A percentile compares a stretch with the other conserved stretches of the same genome.
Conservation (phyloP, 2,888 invertebrate genomes). For the Chrysomela aeneicollis region DNA sequence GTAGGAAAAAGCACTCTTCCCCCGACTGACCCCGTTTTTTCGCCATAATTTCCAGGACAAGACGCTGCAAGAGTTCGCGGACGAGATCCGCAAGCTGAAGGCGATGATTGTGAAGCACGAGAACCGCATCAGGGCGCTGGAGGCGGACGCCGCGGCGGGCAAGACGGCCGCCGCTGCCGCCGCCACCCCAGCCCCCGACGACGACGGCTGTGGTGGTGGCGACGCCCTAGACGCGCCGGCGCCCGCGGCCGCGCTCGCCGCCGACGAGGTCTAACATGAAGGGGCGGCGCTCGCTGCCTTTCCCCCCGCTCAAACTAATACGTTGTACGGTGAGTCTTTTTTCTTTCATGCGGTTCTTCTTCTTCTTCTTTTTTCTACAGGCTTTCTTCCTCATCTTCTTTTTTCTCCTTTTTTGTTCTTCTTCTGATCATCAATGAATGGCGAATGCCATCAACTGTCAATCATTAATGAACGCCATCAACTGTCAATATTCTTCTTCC, state of each 20-base stretch:
- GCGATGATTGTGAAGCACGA: slow-evolving; percentile 95
- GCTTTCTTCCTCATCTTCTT: not conserved
- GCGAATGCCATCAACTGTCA: no score
- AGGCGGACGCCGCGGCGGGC: slow-evolving; percentile 66
- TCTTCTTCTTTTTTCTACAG: not conserved
- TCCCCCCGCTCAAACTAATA: slow-evolving; percentile 39
- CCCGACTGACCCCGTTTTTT: no score
- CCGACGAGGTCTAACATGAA: slow-evolving; percentile 66
- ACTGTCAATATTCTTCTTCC: no score
- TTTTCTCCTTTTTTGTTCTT: no score
- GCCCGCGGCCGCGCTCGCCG: slow-evolving; percentile 60
- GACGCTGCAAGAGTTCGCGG: slow-evolving; percentile 82
- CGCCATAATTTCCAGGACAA: slow-evolving; percentile 67
- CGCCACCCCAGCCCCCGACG: slow-evolving; percentile 47
- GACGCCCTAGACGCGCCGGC: slow-evolving; percentile 57
- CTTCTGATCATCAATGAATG: no score
- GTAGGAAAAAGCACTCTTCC: no score
- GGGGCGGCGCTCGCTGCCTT: slow-evolving; percentile 1
- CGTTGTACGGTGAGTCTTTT: slow-evolving; percentile 33
- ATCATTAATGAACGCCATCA: no score
- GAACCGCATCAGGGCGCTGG: slow-evolving; percentile 81
- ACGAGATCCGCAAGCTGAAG: slow-evolving; percentile 90
- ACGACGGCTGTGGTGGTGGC: slow-evolving; percentile 60
- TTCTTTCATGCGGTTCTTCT: not conserved
- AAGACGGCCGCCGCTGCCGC: slow-evolving; percentile 45